These are phyloP conservation scores for Syngnathoides biaculeatus DNA, from an alignment of 2,113 vertebrate genomes.

Conservation along the genomic window DNA sequence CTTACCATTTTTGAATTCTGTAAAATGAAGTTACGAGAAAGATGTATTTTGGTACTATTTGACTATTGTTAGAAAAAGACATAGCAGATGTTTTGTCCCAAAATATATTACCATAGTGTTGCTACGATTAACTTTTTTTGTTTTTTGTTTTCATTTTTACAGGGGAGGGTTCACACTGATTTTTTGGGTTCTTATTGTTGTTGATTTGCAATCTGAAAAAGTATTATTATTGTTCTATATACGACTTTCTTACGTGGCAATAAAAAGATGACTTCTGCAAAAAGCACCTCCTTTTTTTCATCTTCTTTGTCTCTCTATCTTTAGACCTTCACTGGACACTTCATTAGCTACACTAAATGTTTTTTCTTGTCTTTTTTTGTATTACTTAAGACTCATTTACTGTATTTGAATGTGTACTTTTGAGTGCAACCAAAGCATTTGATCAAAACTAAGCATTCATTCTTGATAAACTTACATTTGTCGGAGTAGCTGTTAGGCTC, in stretches of 20 bases:
- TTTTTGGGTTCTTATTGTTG: slow-evolving; percentile 67
- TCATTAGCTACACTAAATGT: too few relatives aligned
- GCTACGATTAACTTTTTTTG: slow-evolving; percentile 79
- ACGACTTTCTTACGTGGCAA: slow-evolving; percentile 98
- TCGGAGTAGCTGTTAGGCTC: too few relatives aligned
- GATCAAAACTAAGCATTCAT: too few relatives aligned
- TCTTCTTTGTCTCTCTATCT: slow-evolving; percentile 15
- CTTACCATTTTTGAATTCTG: slow-evolving; percentile 63
- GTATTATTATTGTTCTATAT: slow-evolving; percentile 96
- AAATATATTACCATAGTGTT: slow-evolving; percentile 86
- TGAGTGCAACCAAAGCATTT: too few relatives aligned
- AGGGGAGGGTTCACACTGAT: slow-evolving; percentile 57
- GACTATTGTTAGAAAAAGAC: slow-evolving; percentile 65
- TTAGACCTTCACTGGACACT: too few relatives aligned
- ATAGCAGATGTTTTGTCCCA: slow-evolving; percentile 81
- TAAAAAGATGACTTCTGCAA: slow-evolving; percentile 82
- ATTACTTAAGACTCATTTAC: too few relatives aligned
- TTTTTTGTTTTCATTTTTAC: slow-evolving; percentile 43
- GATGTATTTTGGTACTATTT: slow-evolving; percentile 80
- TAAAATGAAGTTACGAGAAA: slow-evolving; percentile 80
- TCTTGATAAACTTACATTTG: too few relatives aligned
- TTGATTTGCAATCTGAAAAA: slow-evolving; percentile 85
- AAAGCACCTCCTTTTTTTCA: slow-evolving; percentile 21
- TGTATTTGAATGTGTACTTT: too few relatives aligned
- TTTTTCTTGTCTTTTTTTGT: too few relatives aligned